A percentile compares a stretch with the other conserved stretches of the same genome.
Evolutionary conservation across 2,888 invertebrate genomes (phyloP).

Genomic region (Uloborus plumipes): DNA sequence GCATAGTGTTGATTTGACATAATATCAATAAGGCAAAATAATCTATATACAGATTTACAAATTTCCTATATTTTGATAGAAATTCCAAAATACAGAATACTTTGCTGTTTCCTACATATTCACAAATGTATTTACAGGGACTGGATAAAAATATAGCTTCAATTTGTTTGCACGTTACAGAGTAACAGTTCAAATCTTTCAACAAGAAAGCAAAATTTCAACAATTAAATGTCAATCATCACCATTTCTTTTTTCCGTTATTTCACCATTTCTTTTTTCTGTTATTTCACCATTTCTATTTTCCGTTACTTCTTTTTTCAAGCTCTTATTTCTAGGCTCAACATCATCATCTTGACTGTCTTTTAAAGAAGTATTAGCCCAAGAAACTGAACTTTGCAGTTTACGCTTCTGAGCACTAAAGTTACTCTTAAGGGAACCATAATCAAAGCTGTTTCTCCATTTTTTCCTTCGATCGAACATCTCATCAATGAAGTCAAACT

Average conservation of each 20-base stretch:
- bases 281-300: neutral
- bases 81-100: too few relatives aligned
- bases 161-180: too few relatives aligned
- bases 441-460: slow-evolving; percentile 24
- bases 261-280: neutral
- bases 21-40: too few relatives aligned
- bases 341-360: slow-evolving; percentile 11
- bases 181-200: too few relatives aligned
- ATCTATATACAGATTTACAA: too few relatives aligned
- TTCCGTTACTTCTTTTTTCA: slow-evolving; percentile 31
- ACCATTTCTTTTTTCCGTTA: neutral
- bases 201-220: too few relatives aligned
- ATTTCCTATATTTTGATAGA: too few relatives aligned
- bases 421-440: slow-evolving; percentile 3
- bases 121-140: too few relatives aligned
- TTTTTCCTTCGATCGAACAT: slow-evolving; percentile 40
- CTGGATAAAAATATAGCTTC: too few relatives aligned
- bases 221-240: too few relatives aligned
- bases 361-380: slow-evolving; percentile 33
- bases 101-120: too few relatives aligned
- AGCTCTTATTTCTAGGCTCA: slow-evolving; percentile 45
- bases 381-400: slow-evolving; percentile 55
- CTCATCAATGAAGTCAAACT: slow-evolving; percentile 37
- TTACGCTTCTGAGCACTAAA: slow-evolving; percentile 43
- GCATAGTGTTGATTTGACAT: too few relatives aligned